Conservation (phyloP, 2,113 vertebrate species). For the Cyphomyrus plagiostoma region DNA sequence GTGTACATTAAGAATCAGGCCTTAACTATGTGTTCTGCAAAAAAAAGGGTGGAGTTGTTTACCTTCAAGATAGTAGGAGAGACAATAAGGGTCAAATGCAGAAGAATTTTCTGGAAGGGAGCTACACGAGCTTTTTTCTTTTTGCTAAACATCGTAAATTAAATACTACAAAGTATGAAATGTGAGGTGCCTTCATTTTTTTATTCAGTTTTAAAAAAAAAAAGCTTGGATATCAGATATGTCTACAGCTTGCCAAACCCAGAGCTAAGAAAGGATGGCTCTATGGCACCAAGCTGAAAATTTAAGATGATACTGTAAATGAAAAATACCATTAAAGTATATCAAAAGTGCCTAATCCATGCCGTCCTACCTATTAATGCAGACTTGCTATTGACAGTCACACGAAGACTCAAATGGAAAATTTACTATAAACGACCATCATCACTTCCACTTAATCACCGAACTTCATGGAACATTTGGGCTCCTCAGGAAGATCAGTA, state of each 20-base stretch:
- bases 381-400: neutral
- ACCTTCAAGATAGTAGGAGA: neutral
- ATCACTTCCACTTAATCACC: neutral
- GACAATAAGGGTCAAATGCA: neutral
- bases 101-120: neutral
- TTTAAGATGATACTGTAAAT: constrained; percentile 28
- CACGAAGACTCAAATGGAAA: neutral
- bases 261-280: constrained; percentile 48
- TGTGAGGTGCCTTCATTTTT: constrained; percentile 29
- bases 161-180: constrained; percentile 54
- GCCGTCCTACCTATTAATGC: neutral
- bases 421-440: neutral
- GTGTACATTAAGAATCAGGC: neutral
- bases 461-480: neutral
- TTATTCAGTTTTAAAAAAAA: constrained; percentile 21
- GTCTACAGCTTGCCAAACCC: constrained; percentile 42
- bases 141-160: constrained; percentile 41
- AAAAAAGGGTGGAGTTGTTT: neutral
- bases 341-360: neutral
- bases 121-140: neutral
- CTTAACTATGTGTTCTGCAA: neutral
- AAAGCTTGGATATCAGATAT: constrained; percentile 21
- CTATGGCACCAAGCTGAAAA: constrained; percentile 29
- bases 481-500: neutral
- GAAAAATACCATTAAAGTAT: neutral